Base-by-base conservation (phyloP, 35 echinoderm and acorn worm species). In the Acanthaster planci region DNA sequence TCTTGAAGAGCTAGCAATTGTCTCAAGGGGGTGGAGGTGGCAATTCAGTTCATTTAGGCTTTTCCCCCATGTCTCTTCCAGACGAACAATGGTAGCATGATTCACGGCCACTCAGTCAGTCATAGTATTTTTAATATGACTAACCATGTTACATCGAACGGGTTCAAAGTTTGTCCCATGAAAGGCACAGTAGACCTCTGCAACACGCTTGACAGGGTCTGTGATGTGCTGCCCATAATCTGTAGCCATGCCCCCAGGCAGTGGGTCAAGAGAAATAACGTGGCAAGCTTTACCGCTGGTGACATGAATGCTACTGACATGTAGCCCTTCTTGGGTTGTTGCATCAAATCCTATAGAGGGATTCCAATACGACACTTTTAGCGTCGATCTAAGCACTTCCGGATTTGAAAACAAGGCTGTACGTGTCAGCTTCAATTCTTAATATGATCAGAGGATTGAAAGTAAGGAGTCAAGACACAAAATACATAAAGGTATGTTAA, bases 311-410 rank as follows among this genome's bases (percentile, higher is more conserved):
- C 77, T 57, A 23, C 85, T 84, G 1, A 84, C 72, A 38, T 90
- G 89, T 51, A 78, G 27, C 0, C 89, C 89, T 4, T 90, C 89
- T 51, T 90, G 82, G 9, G 89, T 90, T 22, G 89, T 85, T 2
- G 89, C 89, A 79, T 90, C 82, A 85, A 90, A 85, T 0, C 67
- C 89, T 22, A n/a, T n/a, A n/a, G n/a, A n/a, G n/a, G n/a, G n/a
- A n/a, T n/a, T n/a, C n/a, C n/a, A n/a, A n/a, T n/a, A n/a, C n/a
- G n/a, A n/a, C n/a, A n/a, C n/a, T n/a, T n/a, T n/a, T n/a, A n/a
- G n/a, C n/a, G n/a, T n/a, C n/a, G n/a, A n/a, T n/a, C n/a, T n/a
- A n/a, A n/a, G n/a, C n/a, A n/a, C n/a, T n/a, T n/a, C n/a, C n/a
- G n/a, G n/a, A n/a, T n/a, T n/a, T n/a, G n/a, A n/a, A n/a, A n/a